These are phyloP conservation scores for Micronycteris hirsuta DNA, from an alignment of 2,113 vertebrate genomes.

Conservation along the genomic window DNA sequence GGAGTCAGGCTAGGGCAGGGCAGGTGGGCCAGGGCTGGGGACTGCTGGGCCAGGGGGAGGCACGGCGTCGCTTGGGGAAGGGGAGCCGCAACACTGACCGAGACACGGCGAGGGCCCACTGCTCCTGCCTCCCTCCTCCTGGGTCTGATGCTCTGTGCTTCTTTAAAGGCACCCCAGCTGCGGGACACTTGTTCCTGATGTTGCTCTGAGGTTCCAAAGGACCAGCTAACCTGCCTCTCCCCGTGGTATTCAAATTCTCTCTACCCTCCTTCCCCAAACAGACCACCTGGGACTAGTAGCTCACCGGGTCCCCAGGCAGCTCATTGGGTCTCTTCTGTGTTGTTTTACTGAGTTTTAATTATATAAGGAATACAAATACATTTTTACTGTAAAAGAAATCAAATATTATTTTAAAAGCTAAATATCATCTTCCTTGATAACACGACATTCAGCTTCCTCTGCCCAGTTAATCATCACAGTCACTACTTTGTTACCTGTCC, in stretches of 20 bases:
- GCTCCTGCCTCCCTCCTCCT: background rate
- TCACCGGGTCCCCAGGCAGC: background rate
- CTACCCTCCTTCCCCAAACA: accelerated
- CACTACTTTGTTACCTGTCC: background rate
- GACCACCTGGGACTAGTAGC: background rate
- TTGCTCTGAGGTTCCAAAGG: background rate
- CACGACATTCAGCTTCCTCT: background rate
- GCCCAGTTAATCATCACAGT: background rate
- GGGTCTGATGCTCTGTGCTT: background rate
- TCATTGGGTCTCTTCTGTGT: background rate
- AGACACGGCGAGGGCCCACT: accelerated
- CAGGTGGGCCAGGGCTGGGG: too few species aligned
- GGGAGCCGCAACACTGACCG: too few species aligned
- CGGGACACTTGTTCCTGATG: accelerated
- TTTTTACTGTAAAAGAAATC: background rate
- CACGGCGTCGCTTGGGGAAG: too few species aligned
- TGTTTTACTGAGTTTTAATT: background rate
- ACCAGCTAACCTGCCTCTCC: background rate
- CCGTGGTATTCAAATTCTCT: background rate
- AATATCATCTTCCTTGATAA: background rate
- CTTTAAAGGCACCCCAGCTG: background rate
- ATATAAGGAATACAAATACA: background rate
- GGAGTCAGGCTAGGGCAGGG: background rate
- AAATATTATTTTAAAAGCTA: background rate
- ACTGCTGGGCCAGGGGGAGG: too few species aligned